phyloP scores from a whole-genome alignment of 2,113 vertebrate species.

The Sceloporus tristichus region DNA sequence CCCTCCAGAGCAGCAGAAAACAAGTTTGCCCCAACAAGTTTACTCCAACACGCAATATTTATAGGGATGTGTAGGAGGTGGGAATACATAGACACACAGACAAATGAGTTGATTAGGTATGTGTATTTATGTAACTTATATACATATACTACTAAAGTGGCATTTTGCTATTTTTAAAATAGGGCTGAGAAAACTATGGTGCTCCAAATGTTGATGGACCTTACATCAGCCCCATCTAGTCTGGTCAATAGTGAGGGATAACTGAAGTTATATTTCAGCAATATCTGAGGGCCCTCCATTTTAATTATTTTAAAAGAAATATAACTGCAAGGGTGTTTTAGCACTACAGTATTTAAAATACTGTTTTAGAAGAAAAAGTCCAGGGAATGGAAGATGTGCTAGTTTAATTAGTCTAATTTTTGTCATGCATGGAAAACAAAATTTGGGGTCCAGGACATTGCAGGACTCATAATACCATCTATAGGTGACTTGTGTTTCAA shows the following conservation, averaged over 20 bases:
- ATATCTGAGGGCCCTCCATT: background rate
- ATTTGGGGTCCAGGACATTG: background rate
- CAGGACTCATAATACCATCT: background rate
- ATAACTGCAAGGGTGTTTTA: background rate
- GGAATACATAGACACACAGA: too few species aligned
- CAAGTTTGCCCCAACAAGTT: background rate
- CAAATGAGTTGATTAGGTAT: too few species aligned
- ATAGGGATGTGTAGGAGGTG: too few species aligned
- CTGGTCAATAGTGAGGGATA: too few species aligned
- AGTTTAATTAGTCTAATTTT: slow-evolving; percentile 9
- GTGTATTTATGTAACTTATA: too few species aligned
- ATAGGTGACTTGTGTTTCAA: too few species aligned
- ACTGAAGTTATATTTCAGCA: too few species aligned
- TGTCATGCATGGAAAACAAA: background rate
- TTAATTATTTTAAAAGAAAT: background rate
- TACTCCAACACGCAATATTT: too few species aligned
- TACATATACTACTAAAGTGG: background rate
- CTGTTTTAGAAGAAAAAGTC: background rate
- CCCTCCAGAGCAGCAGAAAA: background rate
- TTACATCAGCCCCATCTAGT: too few species aligned
- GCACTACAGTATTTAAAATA: background rate
- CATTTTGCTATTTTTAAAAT: background rate
- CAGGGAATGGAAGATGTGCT: background rate
- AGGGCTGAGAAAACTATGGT: too few species aligned
- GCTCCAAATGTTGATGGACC: too few species aligned